These are phyloP conservation scores for Drosophila barbarae DNA, from an alignment of 2,888 invertebrate genomes.

Conservation along the genomic window DNA sequence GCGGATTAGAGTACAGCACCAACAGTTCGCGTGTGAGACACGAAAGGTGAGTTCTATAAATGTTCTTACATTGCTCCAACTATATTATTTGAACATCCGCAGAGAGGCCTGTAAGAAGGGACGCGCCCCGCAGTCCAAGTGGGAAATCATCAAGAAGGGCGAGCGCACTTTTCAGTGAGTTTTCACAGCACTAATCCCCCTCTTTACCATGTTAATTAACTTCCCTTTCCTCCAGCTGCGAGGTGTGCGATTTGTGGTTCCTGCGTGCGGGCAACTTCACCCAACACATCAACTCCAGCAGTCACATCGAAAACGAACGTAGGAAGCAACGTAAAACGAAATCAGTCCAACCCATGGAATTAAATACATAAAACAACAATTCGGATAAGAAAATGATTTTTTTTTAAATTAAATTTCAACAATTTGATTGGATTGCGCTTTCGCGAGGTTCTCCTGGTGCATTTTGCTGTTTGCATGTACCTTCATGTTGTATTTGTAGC, in stretches of 20 bases:
- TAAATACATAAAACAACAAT: constrained; percentile 9
- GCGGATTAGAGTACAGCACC: constrained; percentile 65
- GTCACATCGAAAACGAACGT: constrained; percentile 56
- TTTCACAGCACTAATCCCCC: too few species aligned
- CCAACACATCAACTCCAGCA: constrained; percentile 56
- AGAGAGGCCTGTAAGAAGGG: constrained; percentile 66
- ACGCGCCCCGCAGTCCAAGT: constrained; percentile 61
- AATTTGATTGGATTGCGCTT: constrained; percentile 14
- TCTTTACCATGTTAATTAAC: neutral
- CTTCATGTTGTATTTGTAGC: constrained; percentile 59
- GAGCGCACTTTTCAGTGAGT: constrained; percentile 66
- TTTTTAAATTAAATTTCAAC: constrained; percentile 12
- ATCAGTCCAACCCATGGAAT: constrained; percentile 5
- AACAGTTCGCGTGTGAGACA: constrained; percentile 64
- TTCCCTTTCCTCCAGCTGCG: constrained; percentile 41
- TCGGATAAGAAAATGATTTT: neutral
- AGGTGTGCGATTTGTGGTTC: constrained; percentile 63
- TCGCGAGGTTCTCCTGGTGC: constrained; percentile 58
- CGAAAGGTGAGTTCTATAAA: constrained; percentile 46
- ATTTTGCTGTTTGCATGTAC: constrained; percentile 59
- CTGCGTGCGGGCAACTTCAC: constrained; percentile 62
- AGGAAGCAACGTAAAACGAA: constrained; percentile 45
- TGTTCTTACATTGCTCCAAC: fast-evolving
- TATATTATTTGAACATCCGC: neutral
- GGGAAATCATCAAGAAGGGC: constrained; percentile 63